These are phyloP conservation scores for Stegastes partitus DNA, from an alignment of 2,113 vertebrate species.

Conservation along the genomic window DNA sequence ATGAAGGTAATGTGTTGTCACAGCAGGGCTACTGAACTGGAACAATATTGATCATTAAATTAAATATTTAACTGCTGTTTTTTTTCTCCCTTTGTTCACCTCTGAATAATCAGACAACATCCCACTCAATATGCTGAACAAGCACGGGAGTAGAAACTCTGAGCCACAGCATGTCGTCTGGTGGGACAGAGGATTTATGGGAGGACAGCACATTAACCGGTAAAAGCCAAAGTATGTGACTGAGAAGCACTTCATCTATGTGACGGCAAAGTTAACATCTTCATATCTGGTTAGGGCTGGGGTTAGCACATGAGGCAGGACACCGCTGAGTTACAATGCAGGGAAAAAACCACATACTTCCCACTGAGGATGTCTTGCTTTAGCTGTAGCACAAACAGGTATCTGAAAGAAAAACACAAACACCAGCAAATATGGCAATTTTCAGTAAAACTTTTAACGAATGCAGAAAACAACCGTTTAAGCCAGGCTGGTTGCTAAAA, in stretches of 20 bases:
- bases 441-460: neutral
- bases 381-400: constrained; percentile 97
- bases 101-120: constrained; percentile 4
- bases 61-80: neutral
- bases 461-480: neutral
- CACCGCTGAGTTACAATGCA: neutral
- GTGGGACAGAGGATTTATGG: no score
- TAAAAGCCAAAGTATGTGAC: neutral
- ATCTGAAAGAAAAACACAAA: constrained; percentile 82
- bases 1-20: neutral
- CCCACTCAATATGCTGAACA: neutral
- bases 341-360: constrained; percentile 88
- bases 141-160: neutral
- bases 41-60: no score
- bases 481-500: no score
- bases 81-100: neutral
- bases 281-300: no score
- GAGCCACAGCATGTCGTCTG: no score
- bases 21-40: neutral
- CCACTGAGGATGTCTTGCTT: constrained; percentile 98
- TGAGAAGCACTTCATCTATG: neutral
- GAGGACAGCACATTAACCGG: no score
- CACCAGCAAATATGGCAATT: neutral
- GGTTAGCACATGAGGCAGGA: no score
- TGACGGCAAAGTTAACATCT: neutral